These are phyloP conservation scores for Solen grandis DNA, from an alignment of 1,140 invertebrate genomes.

Conservation along the genomic window DNA sequence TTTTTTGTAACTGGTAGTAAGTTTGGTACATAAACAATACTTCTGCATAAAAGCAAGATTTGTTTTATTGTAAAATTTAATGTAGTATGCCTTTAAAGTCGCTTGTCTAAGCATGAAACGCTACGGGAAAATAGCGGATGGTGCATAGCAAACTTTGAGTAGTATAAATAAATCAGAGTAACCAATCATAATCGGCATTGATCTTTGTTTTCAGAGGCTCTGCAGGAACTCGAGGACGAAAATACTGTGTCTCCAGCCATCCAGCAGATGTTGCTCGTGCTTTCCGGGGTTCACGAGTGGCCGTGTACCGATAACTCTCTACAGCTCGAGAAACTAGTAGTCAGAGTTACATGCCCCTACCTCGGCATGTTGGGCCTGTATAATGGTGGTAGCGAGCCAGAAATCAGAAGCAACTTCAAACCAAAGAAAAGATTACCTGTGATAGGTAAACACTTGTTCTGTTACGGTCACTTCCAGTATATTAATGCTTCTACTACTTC, in stretches of 20 bases:
- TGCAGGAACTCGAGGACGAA: not conserved
- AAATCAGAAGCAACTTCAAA: conserved; percentile 48
- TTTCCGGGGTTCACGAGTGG: conserved; percentile 28
- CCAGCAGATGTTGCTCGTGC: conserved; percentile 42
- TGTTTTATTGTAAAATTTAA: too few species aligned
- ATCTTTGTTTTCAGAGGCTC: conserved; percentile 32
- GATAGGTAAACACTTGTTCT: conserved; percentile 22
- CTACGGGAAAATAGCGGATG: too few species aligned
- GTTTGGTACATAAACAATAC: too few species aligned
- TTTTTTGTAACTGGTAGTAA: too few species aligned
- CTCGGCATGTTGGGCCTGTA: conserved; percentile 44
- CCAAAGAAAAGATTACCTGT: conserved; percentile 40
- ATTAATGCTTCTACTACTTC: too few species aligned
- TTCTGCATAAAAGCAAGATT: too few species aligned
- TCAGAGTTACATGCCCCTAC: conserved; percentile 47
- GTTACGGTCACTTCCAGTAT: too few species aligned
- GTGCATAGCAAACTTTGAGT: too few species aligned
- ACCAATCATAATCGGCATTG: too few species aligned
- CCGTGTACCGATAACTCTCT: conserved; percentile 42
- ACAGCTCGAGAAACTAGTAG: conserved; percentile 45
- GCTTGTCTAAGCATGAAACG: too few species aligned
- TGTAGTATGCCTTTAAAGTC: too few species aligned
- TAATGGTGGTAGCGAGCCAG: conserved; percentile 47
- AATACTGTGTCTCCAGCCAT: conserved; percentile 16
- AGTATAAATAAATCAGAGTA: too few species aligned